phyloP scores from a whole-genome alignment of 2,888 invertebrate genomes.

The Sturmia bella region DNA sequence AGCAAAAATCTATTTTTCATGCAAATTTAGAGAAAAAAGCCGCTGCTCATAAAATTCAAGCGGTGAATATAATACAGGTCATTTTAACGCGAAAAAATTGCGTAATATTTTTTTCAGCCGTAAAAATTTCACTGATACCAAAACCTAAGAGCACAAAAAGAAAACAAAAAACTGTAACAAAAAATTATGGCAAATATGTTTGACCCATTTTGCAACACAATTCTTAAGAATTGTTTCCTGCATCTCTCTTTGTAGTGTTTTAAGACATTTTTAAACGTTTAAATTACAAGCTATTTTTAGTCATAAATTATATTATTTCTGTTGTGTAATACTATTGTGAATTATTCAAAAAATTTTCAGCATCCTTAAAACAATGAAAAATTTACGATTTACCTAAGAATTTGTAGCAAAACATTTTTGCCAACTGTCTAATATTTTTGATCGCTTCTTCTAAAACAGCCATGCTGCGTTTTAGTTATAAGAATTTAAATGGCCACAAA shows the following conservation, averaged over 20 bases:
- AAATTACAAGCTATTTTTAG: conserved; percentile 14
- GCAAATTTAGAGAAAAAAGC: too few relatives aligned
- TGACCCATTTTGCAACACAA: conserved; percentile 19
- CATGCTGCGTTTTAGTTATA: conserved; percentile 62
- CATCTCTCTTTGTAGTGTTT: conserved; percentile 5
- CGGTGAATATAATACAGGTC: conserved; percentile 51
- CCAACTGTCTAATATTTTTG: neutral
- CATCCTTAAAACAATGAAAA: neutral
- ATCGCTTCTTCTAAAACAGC: neutral
- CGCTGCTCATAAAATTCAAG: conserved; percentile 38
- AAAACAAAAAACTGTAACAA: conserved; percentile 65
- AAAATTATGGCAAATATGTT: conserved; percentile 60
- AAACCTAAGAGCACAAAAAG: conserved; percentile 6
- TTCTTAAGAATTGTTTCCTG: conserved; percentile 20
- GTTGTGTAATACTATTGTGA: conserved; percentile 3
- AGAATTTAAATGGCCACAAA: conserved; percentile 52
- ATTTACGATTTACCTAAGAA: conserved; percentile 21
- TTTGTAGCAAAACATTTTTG: neutral
- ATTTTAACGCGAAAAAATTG: conserved; percentile 57
- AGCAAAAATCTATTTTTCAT: neutral
- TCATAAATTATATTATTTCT: conserved; percentile 31
- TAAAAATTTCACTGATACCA: conserved; percentile 32
- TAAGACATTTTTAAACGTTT: neutral
- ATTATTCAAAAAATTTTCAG: neutral
- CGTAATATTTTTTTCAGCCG: conserved; percentile 14